phyloP scores from a whole-genome alignment of 2,113 vertebrate genomes.

The Limnothrissa miodon region DNA sequence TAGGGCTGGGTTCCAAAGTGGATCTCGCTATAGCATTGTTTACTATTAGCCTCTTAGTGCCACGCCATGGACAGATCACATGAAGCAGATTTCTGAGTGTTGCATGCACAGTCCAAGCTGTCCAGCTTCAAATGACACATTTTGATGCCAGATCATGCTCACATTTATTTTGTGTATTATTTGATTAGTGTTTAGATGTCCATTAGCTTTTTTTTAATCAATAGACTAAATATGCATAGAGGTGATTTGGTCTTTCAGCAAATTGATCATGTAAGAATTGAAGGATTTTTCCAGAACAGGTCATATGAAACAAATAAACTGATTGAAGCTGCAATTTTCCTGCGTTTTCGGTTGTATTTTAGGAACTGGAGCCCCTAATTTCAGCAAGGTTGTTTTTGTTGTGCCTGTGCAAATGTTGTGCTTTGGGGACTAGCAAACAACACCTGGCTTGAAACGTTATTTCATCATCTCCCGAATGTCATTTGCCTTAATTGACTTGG shows the following conservation, averaged over 20 bases:
- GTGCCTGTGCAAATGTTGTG: constrained; percentile 50
- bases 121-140: neutral
- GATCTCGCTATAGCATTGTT: neutral
- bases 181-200: neutral
- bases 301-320: neutral
- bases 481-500: constrained; percentile 99
- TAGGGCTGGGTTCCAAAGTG: neutral
- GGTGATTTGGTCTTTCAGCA: neutral
- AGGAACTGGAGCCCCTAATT: neutral
- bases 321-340: neutral
- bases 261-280: no score
- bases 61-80: neutral
- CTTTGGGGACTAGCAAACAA: constrained; percentile 67
- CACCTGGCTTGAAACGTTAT: constrained; percentile 99
- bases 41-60: neutral
- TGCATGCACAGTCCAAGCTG: neutral
- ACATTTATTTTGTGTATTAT: neutral
- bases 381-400: constrained; percentile 19
- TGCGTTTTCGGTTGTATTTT: neutral
- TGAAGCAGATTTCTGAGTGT: neutral
- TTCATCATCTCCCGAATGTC: constrained; percentile 99
- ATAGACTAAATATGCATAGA: neutral
- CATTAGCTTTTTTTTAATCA: neutral
- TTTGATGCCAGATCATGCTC: neutral
- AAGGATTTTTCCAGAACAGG: neutral